Base-by-base conservation (phyloP, 2,113 vertebrate species). In the Cairina moschata region DNA sequence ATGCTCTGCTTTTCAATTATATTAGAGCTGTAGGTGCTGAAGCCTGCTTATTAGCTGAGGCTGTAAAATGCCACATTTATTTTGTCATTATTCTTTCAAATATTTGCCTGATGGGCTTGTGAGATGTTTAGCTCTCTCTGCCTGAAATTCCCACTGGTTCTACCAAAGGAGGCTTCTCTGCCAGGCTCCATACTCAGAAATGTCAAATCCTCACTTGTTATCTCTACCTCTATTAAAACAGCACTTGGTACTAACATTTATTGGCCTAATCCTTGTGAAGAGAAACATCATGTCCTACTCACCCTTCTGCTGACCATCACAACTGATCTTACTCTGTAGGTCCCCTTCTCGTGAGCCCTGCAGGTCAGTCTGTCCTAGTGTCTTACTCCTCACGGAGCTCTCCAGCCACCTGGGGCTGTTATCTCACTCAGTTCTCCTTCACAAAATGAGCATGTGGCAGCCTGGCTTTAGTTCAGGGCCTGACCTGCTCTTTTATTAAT, bases 51-150 rank as follows among this genome's bases (percentile, higher is more conserved):
- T 91, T 97, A 86, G 48, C 55, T 48, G 42, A 83, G 76, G 83
- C 65, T 91, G 75, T 91, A 95, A 97, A 97, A 96, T 56, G 54
- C 59, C 62, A 73, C 65, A 31, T 95, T 97, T 96, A 77, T 92
- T 86, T 32, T 93, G 59, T 66, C 66, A 50, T 91, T 91, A 86
- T 93, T 88, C 93, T 95, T 91, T 94, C 55, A 92, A 91, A 67
- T 93, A 89, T 95, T 94, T 96, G 76, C 79, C 91, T 44, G 31
- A 84, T 85, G 89, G 80, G 62, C 48, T 91, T 94, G 44, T 77
- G 65, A 87, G 73, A 78, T 0, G 6, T 89, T 96, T 96, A 83
- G 71, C 20, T 89, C 46, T 89, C 1, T 1, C 40, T 91, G 21
- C 25, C 58, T 88, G 74, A 89, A 88, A 88, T 89, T 85, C 48